phyloP scores from a whole-genome alignment of 2,113 vertebrate species.

The Takifugu flavidus region DNA sequence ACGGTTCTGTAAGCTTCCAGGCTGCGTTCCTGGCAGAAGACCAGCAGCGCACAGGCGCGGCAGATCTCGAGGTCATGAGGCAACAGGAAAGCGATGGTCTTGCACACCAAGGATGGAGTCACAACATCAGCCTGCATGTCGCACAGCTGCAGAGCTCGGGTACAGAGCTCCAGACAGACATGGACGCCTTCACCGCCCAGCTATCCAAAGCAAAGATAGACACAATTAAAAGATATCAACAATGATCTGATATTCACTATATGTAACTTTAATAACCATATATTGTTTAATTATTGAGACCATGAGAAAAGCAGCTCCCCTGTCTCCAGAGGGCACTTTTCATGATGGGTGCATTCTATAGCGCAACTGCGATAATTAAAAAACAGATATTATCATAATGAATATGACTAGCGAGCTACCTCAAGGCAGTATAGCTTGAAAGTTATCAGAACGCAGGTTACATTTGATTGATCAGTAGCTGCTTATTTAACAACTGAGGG shows the following conservation, averaged over 20 bases:
- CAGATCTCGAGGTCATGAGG: slow-evolving; percentile 95
- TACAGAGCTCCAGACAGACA: slow-evolving; percentile 93
- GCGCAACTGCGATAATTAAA: no score
- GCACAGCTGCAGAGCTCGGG: slow-evolving; percentile 87
- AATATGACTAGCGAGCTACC: no score
- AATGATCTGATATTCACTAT: neutral
- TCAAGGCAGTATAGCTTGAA: no score
- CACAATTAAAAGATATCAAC: neutral
- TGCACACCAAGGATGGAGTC: slow-evolving; percentile 91
- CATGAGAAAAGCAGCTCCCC: no score
- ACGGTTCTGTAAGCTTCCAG: slow-evolving; percentile 89
- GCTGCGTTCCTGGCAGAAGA: slow-evolving; percentile 92
- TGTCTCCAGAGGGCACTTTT: no score
- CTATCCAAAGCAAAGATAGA: slow-evolving; percentile 39
- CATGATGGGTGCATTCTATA: no score
- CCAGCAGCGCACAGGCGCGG: slow-evolving; percentile 88
- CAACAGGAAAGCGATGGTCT: slow-evolving; percentile 92
- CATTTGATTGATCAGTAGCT: no score
- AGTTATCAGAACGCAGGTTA: no score
- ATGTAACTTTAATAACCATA: no score
- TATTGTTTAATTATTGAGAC: no score
- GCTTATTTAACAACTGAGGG: no score
- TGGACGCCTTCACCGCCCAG: slow-evolving; percentile 86
- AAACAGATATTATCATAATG: no score
- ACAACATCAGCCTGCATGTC: slow-evolving; percentile 84